These are phyloP conservation scores for Agrochola lota DNA, from an alignment of 2,888 invertebrate species.

Conservation along the genomic window DNA sequence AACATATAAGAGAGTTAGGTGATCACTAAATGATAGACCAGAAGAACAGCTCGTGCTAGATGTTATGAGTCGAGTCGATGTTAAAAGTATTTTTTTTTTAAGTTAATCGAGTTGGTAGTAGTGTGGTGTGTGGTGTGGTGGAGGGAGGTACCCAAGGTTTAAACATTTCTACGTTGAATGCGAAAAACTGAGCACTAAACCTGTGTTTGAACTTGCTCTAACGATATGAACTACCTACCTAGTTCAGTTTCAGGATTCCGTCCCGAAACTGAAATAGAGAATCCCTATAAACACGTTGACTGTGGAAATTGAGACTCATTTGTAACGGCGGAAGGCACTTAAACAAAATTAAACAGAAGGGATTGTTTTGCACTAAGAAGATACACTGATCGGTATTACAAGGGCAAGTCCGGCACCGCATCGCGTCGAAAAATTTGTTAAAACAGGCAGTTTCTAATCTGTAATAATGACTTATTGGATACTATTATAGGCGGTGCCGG, in stretches of 20 bases:
- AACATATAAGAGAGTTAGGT: constrained; percentile 57
- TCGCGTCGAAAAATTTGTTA: background rate
- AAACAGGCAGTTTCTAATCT: background rate
- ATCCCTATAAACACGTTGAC: constrained; percentile 46
- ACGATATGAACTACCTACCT: constrained; percentile 19
- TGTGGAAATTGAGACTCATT: constrained; percentile 53
- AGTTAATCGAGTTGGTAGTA: background rate
- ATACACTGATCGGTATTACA: constrained; percentile 34
- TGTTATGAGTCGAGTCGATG: background rate
- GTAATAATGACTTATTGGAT: constrained; percentile 4
- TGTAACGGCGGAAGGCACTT: constrained; percentile 42
- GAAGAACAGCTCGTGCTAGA: background rate
- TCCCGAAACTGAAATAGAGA: constrained; percentile 56
- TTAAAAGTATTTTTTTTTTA: background rate
- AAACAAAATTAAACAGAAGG: constrained; percentile 40
- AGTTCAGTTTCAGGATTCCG: constrained; percentile 47
- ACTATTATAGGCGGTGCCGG: constrained; percentile 29
- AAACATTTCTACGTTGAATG: background rate
- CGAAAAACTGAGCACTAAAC: background rate
- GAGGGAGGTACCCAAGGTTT: background rate
- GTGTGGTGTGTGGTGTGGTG: too few species aligned
- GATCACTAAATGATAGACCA: background rate
- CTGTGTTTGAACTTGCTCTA: constrained; percentile 4
- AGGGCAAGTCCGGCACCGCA: constrained; percentile 40
- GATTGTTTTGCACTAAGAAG: background rate